These are phyloP conservation scores for Onychomys torridus DNA, from an alignment of 2,797 vertebrate genomes.

Conservation along the genomic window DNA sequence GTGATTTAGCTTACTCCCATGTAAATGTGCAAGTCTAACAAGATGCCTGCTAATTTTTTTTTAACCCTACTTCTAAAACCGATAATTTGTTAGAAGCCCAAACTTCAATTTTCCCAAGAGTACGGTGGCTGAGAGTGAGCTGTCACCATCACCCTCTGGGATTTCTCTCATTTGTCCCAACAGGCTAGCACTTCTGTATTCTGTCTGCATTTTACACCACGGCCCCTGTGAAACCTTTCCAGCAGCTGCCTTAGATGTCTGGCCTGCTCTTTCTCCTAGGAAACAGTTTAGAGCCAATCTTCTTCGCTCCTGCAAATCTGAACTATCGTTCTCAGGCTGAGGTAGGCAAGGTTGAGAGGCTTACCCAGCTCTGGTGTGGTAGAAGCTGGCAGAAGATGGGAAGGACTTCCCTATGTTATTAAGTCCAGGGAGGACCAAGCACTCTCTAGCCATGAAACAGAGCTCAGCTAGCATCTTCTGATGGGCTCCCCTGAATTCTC, in stretches of 20 bases:
- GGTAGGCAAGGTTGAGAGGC: not conserved
- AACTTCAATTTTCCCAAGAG: conserved; percentile 57
- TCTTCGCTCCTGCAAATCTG: conserved; percentile 46
- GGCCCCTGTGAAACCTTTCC: conserved; percentile 60
- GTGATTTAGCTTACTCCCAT: conserved; percentile 34
- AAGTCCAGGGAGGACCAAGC: not conserved
- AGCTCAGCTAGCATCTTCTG: conserved; percentile 41
- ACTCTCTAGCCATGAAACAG: conserved; percentile 1
- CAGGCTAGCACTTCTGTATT: conserved; percentile 58
- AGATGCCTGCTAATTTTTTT: conserved; percentile 11
- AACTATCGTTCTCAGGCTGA: conserved; percentile 52
- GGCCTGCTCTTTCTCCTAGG: conserved; percentile 54
- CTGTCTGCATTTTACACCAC: conserved; percentile 59
- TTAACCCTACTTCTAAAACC: conserved; percentile 44
- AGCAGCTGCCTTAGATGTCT: conserved; percentile 62
- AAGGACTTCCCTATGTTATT: not conserved
- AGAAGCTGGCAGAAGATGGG: not conserved
- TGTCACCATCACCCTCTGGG: conserved; percentile 55
- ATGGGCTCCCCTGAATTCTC: conserved; percentile 38
- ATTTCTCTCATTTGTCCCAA: conserved; percentile 72
- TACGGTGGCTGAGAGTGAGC: conserved; percentile 47
- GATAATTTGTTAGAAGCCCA: conserved; percentile 38
- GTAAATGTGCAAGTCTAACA: not conserved
- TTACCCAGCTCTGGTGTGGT: not conserved
- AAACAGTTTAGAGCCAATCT: conserved; percentile 36